A percentile compares a stretch with the other conserved stretches of the same genome.
Conservation (phyloP, 1,140 invertebrate species). For the Palaemon carinicauda region DNA sequence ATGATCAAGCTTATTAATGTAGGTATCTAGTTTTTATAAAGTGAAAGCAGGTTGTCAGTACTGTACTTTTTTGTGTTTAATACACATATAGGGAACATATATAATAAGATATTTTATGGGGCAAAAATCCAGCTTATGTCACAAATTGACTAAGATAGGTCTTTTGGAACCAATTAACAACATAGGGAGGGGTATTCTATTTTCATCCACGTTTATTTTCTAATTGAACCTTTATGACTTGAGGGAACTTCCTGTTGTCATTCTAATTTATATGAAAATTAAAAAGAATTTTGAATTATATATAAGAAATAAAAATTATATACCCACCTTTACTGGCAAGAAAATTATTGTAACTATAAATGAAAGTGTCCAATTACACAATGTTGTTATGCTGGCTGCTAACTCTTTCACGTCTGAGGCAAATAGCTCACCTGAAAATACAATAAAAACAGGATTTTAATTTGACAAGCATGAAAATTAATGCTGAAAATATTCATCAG, state of each 20-base stretch:
- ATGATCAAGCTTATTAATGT: too few species aligned
- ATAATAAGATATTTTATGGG: too few species aligned
- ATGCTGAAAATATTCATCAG: neutral
- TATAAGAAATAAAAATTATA: neutral
- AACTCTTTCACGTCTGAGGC: conserved; percentile 73
- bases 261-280: neutral
- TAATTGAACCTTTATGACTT: too few species aligned
- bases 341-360: conserved; percentile 84
- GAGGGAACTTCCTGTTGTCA: neutral
- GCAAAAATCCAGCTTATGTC: too few species aligned
- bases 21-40: too few species aligned
- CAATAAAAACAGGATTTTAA: neutral
- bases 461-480: neutral
- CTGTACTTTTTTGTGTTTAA: too few species aligned
- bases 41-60: too few species aligned
- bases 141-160: too few species aligned
- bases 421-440: conserved; percentile 34
- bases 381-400: conserved; percentile 78
- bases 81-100: too few species aligned
- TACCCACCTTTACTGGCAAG: conserved; percentile 64
- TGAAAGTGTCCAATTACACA: conserved; percentile 79
- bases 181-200: too few species aligned
- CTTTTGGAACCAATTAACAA: too few species aligned
- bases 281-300: neutral
- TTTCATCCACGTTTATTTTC: too few species aligned